Conservation (phyloP, 1,140 invertebrate species). For the Tribolium madens region DNA sequence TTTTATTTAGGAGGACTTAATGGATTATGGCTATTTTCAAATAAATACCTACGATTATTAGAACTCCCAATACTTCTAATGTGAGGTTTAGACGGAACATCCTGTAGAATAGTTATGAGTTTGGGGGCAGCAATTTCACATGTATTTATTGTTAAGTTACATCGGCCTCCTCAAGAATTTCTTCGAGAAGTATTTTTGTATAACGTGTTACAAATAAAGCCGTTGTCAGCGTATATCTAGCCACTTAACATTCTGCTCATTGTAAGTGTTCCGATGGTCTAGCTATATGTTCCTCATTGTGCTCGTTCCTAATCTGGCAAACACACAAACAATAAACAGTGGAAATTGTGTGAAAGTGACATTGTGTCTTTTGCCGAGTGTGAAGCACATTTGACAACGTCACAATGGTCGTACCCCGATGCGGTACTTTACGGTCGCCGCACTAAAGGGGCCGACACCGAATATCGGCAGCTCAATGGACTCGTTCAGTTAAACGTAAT, state of each 20-base stretch:
- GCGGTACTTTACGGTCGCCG: conserved; percentile 60
- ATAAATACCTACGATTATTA: no score
- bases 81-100: no score
- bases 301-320: conserved; percentile 55
- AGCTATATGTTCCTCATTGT: conserved; percentile 21
- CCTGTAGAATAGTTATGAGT: no score
- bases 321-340: conserved; percentile 62
- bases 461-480: conserved; percentile 56
- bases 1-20: no score
- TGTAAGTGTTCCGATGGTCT: conserved; percentile 19
- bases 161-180: not conserved
- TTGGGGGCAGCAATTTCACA: not conserved
- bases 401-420: conserved; percentile 60
- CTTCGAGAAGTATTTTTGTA: not conserved
- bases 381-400: conserved; percentile 59
- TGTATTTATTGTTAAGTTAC: not conserved
- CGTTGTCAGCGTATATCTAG: not conserved
- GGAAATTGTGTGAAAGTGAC: conserved; percentile 62
- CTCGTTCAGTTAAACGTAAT: conserved; percentile 59
- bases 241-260: conserved; percentile 39
- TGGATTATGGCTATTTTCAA: no score
- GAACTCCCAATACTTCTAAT: no score
- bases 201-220: not conserved
- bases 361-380: conserved; percentile 61
- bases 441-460: conserved; percentile 56